Evolutionary conservation across 2,888 invertebrate species (phyloP), one percentile per base, ranked within the genome.

Genomic region (Spodoptera littoralis): DNA sequence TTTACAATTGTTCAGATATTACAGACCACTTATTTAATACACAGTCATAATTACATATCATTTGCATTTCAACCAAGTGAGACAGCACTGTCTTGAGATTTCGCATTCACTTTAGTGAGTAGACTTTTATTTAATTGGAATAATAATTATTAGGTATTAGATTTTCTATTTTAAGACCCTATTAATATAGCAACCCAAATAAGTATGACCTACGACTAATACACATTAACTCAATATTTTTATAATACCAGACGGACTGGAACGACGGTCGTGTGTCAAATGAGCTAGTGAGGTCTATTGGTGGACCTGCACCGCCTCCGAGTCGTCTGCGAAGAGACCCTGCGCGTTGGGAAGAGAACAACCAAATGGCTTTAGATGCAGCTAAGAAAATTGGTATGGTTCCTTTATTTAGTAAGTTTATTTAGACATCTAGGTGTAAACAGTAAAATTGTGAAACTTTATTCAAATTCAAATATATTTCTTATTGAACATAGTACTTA

Each of bases 191-290:
- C 5, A 36, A 36, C 36, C 36, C 2, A 36, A 27, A 2, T 4
- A 36, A 36, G 8, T 6, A 36, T 9, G 36, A 8, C 36, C 8
- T 8, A 36, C 27, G 36, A 36, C 36, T 9, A 27, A 27, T 36
- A 2, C 36, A 36, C 2, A 36, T 36, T 8, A 8, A 36, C 36
- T 36, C 9, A 4, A 36, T 36, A 36, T 22, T 18, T 1, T 41
- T 1, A 11, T 54, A 12, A 5, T 18, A 18, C 18, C 91, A 99
- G 98, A 97, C 97, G 77, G 99, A 99, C 86, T 99, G 99, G 99
- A 99, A 99, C 86, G 99, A 99, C 88, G 99, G 99, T 1, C 96
- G 96, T 80, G 97, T 97, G 0, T 96, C 99, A 22, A 98, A 98
- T 83, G 97, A 98, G 83, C 95, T 99, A 60, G 98, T 99, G 11